Percentiles rank a stretch among this genome's conserved stretches.
These are phyloP conservation scores for Acrobasis consociella DNA, from an alignment of 2,888 invertebrate species.

Conservation along the genomic window DNA sequence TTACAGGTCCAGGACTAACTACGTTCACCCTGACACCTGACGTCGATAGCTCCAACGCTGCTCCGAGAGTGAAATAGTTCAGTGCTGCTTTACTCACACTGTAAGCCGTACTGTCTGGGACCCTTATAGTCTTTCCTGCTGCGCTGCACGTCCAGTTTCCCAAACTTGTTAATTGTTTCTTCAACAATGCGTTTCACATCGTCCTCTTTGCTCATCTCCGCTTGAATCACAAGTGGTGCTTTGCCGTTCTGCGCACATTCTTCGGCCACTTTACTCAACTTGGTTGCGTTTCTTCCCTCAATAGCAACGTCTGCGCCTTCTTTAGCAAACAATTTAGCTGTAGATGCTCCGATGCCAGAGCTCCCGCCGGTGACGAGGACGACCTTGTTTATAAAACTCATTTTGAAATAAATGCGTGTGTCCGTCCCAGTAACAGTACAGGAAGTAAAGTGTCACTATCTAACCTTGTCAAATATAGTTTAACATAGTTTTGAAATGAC, in stretches of 20 bases:
- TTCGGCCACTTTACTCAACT: too few species aligned
- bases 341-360: background rate
- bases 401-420: background rate
- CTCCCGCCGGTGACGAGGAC: constrained; percentile 7
- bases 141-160: constrained; percentile 24
- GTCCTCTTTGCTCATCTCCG: too few species aligned
- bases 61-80: constrained; percentile 87
- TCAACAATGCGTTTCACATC: too few species aligned
- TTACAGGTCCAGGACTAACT: constrained; percentile 35
- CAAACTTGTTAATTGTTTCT: too few species aligned
- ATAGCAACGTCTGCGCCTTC: too few species aligned
- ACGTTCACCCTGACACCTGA: constrained; percentile 34
- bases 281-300: too few species aligned
- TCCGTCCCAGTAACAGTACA: too few species aligned
- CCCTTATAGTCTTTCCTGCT: constrained; percentile 16
- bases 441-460: background rate
- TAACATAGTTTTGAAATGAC: too few species aligned
- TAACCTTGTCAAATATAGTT: background rate
- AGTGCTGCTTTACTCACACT: constrained; percentile 25
- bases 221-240: too few species aligned
- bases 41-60: constrained; percentile 51
- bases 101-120: constrained; percentile 1
- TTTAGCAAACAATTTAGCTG: too few species aligned
- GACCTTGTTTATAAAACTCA: constrained; percentile 12
- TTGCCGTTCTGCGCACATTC: too few species aligned